Base-by-base conservation (phyloP, 2,113 vertebrate species). In the Pandion haliaetus region DNA sequence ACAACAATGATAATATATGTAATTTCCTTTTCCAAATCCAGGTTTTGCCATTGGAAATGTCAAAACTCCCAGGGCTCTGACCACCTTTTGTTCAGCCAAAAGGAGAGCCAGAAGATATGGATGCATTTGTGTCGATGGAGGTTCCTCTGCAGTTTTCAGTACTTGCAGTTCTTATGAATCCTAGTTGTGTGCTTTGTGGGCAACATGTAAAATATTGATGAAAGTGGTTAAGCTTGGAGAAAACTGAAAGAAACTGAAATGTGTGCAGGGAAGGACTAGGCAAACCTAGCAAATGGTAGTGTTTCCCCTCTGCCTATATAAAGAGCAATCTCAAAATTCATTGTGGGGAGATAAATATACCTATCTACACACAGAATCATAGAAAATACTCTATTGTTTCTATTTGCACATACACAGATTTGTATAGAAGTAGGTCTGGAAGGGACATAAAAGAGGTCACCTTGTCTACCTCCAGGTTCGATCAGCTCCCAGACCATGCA, bases 51-150 rank as follows among this genome's bases (percentile, higher is more conserved):
- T 23, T 78, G 71, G 36, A 82, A 82, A 55, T 38, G 32, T 69
- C 25, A 38, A 36, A 86, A 29, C 17, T 83, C 71, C 47, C 59
- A 29, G 32, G 12, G 28, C 6, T 0, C 23, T 45, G 32, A 54
- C 21, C 58, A 17, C 12, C n/a, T 84, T 88, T 76, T 54, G 24
- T 54, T 78, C 40, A 44, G 15, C 8, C 49, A 77, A 69, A 80
- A 90, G n/a, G 31, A 32, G 40, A 77, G 34, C 12, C 49, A 85
- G 62, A 52, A 76, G 18, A 3, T 65, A 45, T 3, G 21, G 57
- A 61, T 5, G 17, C 21, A 23, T 77, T 90, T 70, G 31, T 90
- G 77, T 92, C 32, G 3, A 0, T 0, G 0, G 9, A 0, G 0
- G 29, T 65, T 92, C 40, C 55, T 24, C 63, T 7, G 3, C 72